Percentiles rank a stretch among this genome's conserved stretches.
Conservation (phyloP, 2,888 invertebrate genomes). For the Drosophila niveifrons region DNA sequence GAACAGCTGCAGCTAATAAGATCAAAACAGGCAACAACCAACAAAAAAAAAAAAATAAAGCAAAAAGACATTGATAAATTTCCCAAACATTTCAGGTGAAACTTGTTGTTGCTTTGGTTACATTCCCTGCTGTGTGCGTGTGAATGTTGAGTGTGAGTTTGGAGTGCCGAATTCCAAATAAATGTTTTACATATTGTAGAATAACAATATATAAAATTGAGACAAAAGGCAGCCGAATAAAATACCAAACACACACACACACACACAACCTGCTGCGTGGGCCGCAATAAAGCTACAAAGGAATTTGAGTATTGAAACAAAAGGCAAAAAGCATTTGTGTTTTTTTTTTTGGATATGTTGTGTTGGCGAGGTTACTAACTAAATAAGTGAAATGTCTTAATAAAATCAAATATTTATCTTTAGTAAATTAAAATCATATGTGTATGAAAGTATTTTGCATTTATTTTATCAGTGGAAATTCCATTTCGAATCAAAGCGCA, state of each 20-base stretch:
- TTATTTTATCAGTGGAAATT: background rate
- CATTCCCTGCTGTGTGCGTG: background rate
- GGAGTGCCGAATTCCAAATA: slow-evolving; percentile 50
- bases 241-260: background rate
- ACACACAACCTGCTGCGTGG: background rate
- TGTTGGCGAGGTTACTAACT: background rate
- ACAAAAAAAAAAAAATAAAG: slow-evolving; percentile 1
- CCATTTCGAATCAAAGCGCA: too few relatives aligned
- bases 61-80: slow-evolving; percentile 39
- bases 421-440: background rate
- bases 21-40: slow-evolving; percentile 18
- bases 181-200: slow-evolving; percentile 74
- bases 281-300: slow-evolving; percentile 1
- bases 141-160: background rate
- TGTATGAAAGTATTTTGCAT: background rate
- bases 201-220: slow-evolving; percentile 62
- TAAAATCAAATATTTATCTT: background rate
- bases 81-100: slow-evolving; percentile 37
- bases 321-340: background rate
- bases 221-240: slow-evolving; percentile 6
- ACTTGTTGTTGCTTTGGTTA: slow-evolving; percentile 14
- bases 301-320: background rate
- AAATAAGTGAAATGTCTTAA: background rate
- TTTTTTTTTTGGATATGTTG: background rate
- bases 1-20: slow-evolving; percentile 32